These are phyloP conservation scores for Philotrypesis tridentata DNA, from an alignment of 1,140 invertebrate genomes.

Conservation along the genomic window DNA sequence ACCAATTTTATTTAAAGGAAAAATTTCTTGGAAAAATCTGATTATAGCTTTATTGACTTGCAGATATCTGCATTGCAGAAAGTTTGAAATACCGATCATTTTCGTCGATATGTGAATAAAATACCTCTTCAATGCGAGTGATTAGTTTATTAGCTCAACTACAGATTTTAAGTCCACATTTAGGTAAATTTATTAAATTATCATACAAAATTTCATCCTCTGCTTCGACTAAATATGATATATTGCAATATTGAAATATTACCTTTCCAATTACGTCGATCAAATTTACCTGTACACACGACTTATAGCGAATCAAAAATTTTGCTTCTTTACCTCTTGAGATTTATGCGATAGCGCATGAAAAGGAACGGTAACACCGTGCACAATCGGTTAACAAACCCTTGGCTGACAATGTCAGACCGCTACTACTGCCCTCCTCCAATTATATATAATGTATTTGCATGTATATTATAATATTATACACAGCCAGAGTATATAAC, in stretches of 20 bases:
- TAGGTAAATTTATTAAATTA: not conserved
- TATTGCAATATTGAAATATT: not conserved
- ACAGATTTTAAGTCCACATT: not conserved
- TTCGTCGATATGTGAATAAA: not conserved
- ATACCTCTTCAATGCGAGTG: not conserved
- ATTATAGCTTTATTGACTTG: not conserved
- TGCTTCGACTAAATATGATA: not conserved
- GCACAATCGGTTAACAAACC: not conserved
- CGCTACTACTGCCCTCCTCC: not conserved
- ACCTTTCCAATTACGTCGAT: not conserved
- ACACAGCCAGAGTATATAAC: no score
- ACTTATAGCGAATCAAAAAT: not conserved
- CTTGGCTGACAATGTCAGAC: not conserved
- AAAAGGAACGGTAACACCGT: no score
- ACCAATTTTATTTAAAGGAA: not conserved
- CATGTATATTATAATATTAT: no score
- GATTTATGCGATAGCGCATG: not conserved
- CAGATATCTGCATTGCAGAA: not conserved
- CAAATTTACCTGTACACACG: not conserved
- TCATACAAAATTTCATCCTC: not conserved
- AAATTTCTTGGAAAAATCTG: not conserved
- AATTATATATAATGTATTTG: no score
- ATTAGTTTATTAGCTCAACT: not conserved
- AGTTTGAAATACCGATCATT: not conserved
- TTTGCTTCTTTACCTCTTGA: not conserved